Conservation (phyloP, 2,113 vertebrate species). For the Brienomyrus longianalis region DNA sequence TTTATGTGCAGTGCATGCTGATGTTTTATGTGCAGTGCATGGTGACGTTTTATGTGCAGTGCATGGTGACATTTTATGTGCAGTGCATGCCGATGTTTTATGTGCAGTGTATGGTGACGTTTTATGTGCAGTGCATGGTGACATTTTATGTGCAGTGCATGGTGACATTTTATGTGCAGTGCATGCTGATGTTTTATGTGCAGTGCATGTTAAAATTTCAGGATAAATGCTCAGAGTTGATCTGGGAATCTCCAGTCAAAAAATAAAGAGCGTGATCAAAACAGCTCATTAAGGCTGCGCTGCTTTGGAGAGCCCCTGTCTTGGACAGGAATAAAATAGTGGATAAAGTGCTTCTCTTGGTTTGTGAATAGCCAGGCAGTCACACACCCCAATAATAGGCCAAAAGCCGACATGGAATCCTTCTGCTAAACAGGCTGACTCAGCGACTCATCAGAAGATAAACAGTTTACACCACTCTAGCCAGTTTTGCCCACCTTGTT, state of each 20-base stretch:
- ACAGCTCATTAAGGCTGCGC: not conserved
- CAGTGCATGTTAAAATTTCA: not conserved
- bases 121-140: no score
- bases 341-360: not conserved
- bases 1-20: not conserved
- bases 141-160: not conserved
- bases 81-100: not conserved
- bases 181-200: not conserved
- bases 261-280: not conserved
- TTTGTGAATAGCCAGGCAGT: constrained; percentile 38
- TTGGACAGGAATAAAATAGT: not conserved
- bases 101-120: no score
- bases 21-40: no score
- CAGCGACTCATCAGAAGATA: constrained; percentile 38
- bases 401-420: not conserved
- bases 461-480: constrained; percentile 26
- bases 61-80: no score
- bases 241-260: not conserved
- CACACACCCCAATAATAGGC: constrained; percentile 28
- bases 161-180: no score
- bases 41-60: not conserved
- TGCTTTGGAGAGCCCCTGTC: not conserved
- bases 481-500: constrained; percentile 61
- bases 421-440: constrained; percentile 27
- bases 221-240: not conserved